Percentiles rank a stretch among this genome's conserved stretches.
Evolutionary conservation across 1,140 invertebrate genomes (phyloP).

Genomic region (Micrasema longulum): DNA sequence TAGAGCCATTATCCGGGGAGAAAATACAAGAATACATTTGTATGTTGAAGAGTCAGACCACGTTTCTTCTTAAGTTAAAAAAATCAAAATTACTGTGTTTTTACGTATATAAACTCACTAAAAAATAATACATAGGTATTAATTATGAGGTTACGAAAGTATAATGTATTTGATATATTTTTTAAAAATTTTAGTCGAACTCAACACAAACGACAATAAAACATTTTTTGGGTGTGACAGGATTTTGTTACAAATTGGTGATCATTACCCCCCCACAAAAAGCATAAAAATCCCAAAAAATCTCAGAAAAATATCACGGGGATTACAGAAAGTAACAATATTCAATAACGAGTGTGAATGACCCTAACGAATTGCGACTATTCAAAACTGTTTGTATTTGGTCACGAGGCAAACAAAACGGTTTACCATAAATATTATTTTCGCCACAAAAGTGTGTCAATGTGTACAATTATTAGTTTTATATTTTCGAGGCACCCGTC

Average conservation of each 20-base stretch:
- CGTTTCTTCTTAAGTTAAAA: too few relatives aligned
- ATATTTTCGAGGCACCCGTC: constrained; percentile 51
- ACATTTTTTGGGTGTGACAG: not conserved
- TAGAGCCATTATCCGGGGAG: too few relatives aligned
- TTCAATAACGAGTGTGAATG: constrained; percentile 49
- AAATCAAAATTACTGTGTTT: too few relatives aligned
- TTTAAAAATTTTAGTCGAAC: too few relatives aligned
- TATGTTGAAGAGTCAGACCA: too few relatives aligned
- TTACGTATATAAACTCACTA: too few relatives aligned
- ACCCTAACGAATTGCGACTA: constrained; percentile 43
- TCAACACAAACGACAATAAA: too few relatives aligned
- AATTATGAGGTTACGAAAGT: too few relatives aligned
- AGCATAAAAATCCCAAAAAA: not conserved
- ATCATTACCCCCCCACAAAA: not conserved
- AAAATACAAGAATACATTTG: too few relatives aligned
- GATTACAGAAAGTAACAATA: constrained; percentile 41
- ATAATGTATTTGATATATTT: too few relatives aligned
- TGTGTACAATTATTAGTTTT: constrained; percentile 18
- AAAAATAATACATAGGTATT: too few relatives aligned
- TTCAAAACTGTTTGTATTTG: constrained; percentile 34
- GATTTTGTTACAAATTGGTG: not conserved
- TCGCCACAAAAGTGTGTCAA: constrained; percentile 41
- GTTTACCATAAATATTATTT: constrained; percentile 49
- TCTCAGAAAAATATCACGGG: not conserved
- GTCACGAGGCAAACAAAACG: constrained; percentile 29